Evolutionary conservation across 2,113 vertebrate genomes (phyloP).

Genomic region (Poicephalus gulielmi): DNA sequence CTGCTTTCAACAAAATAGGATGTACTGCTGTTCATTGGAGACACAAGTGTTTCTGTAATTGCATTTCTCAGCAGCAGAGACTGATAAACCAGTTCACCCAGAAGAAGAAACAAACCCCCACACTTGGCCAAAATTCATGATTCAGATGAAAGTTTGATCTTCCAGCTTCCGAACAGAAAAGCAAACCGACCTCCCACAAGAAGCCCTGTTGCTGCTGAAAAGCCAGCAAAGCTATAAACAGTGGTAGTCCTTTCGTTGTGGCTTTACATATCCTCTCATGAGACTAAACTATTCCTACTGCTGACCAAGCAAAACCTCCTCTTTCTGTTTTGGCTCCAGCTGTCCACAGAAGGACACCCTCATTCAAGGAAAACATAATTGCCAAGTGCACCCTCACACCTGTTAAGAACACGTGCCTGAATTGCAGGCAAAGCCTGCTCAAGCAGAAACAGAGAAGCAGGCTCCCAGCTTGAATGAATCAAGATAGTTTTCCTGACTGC

Average conservation of each 20-base stretch:
- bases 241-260: background rate
- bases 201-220: background rate
- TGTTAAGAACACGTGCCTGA: background rate
- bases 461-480: background rate
- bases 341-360: background rate
- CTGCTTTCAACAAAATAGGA: background rate
- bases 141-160: background rate
- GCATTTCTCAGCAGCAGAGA: conserved; percentile 12
- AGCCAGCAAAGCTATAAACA: background rate
- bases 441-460: background rate
- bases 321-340: background rate
- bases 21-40: background rate
- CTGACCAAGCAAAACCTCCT: background rate
- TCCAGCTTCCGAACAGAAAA: background rate
- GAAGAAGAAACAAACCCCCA: background rate
- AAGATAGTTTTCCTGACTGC: background rate
- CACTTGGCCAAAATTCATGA: background rate
- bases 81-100: conserved; percentile 31
- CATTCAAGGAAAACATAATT: background rate
- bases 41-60: background rate
- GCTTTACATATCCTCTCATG: background rate
- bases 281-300: background rate
- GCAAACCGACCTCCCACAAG: background rate
- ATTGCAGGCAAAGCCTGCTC: background rate
- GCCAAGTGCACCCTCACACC: background rate